Base-by-base conservation (phyloP, 2,113 vertebrate genomes). In the Anseranas semipalmata region DNA sequence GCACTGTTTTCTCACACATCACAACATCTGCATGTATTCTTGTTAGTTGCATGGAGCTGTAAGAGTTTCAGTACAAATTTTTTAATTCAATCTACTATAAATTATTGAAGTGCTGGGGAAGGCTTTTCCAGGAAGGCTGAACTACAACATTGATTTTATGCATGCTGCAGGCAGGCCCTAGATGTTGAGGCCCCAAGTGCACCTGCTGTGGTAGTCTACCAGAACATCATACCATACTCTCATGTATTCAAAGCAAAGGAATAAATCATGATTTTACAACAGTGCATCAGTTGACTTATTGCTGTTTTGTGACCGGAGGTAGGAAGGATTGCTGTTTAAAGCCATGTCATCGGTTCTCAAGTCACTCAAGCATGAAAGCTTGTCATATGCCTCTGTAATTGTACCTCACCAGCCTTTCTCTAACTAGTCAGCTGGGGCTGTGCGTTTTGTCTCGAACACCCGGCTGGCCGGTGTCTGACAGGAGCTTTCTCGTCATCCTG, bases 211-310 rank as follows among this genome's bases (percentile, higher is more conserved):
- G 98, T 98, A 98, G 98, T 98, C 98, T 98, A 98, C 97, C 97
- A 97, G 98, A 98, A 98, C 98, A 98, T 98, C 98, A 86, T 95
- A 85, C 97, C 96, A 80, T 94, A 91, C 97, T 98, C 95, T 97
- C 97, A 89, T 97, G 98, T 97, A 98, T 98, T 98, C 98, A 98
- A 98, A 99, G 98, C 98, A 98, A 98, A 99, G 98, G 98, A 99
- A 98, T 99, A 99, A 99, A 99, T 99, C 98, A 99, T 99, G 98
- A 98, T 98, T 97, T 98, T 99, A 99, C 99, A 99, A 98, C 98
- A 98, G 97, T 96, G 98, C 98, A 98, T 98, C 98, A 98, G 98
- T 98, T 99, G 98, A 99, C 99, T 99, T 99, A 98, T 98, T 98
- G 98, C 98, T 99, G 98, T 98, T 99, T 98, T 97, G 98, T 98